Base-by-base conservation (phyloP, 2,113 vertebrate species). In the Alaudala cheleensis region DNA sequence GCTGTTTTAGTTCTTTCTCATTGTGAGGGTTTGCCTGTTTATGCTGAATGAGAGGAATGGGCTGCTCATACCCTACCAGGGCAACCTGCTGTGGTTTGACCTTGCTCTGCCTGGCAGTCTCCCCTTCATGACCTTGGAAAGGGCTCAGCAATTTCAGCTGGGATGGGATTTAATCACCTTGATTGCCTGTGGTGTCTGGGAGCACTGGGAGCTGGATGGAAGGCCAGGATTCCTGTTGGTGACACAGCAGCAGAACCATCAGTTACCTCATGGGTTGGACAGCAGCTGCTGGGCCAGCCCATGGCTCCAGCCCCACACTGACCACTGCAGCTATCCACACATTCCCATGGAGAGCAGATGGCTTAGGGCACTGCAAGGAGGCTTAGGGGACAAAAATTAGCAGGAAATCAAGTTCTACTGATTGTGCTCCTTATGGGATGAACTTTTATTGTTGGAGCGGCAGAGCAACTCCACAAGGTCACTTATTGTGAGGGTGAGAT, bases 101-200 rank as follows among this genome's bases (percentile, higher is more conserved):
- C 74, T 60, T 33, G 8, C 0, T 37, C 47, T 92, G 62, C 62
- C 0, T 0, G 22, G 66, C 18, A 29, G 5, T 24, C 33, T 83
- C 37, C 40, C 40, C 40, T 65, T 77, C 51, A 28, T 33, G 73
- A 67, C 66, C 58, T 66, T 93, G 82, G 50, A 45, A 90, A 65
- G 20, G 33, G 22, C 54, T 66, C 34, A 66, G 50, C 22, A 61
- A 2, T 76, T 94, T 49, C 49, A 64, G 2, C 11, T 51, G 70
- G n/a, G 29, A 20, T 58, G 13, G 34, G 73, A 31, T 54, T 81
- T 87, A 70, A 84, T 93, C 51, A 37, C 37, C 49, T 33, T 28
- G 39, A 60, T 92, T 39, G 66, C 33, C 28, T 77, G 0, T 28
- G 28, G 61, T 57, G 20, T 47, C 40, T 56, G 1, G 10, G 56